Evolutionary conservation across 2,113 vertebrate genomes (phyloP), one percentile per base, ranked within the genome.

Genomic region (Alligator sinensis): DNA sequence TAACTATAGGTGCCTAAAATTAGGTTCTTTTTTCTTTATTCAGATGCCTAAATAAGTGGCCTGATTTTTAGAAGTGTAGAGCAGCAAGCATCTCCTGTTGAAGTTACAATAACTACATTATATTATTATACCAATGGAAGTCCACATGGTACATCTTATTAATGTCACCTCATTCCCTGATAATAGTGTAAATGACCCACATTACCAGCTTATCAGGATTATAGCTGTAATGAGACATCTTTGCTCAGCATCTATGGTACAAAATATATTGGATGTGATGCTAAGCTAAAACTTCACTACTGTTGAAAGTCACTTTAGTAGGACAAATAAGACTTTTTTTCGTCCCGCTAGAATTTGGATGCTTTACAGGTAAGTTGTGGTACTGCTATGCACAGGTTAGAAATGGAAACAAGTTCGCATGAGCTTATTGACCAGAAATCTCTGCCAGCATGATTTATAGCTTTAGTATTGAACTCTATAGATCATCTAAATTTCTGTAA

Each of bases 401-500:
- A 88, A 92, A 83, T 60, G 60, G 63, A 91, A 88, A 81, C 1
- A 87, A 68, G 58, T 91, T 94, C 74, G 80, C 61, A 75, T n/a
- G 7, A 90, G 54, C 1, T 87, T 93, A 90, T 95, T 92, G 90
- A 90, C 57, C 74, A 95, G 74, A 93, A 91, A 28, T 38, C 60
- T 92, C 89, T 91, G 63, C 4, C 77, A 79, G 15, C 11, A 4
- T 81, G 90, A 93, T 87, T 77, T 82, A 95, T 58, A 84, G 77
- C 38, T 87, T 91, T 90, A 91, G 25, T 80, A 82, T 3, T 78
- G 28, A 93, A 92, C 66, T 90, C 72, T 94, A 60, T 82, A 93
- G 86, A 92, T 94, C 59, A 87, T 85, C 13, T 91, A 63, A 90
- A 74, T 85, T 90, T 95, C 81, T 88, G 63, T 68, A 86, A 61